Base-by-base conservation (phyloP, 2,797 vertebrate genomes). In the Tragelaphus eurycerus region DNA sequence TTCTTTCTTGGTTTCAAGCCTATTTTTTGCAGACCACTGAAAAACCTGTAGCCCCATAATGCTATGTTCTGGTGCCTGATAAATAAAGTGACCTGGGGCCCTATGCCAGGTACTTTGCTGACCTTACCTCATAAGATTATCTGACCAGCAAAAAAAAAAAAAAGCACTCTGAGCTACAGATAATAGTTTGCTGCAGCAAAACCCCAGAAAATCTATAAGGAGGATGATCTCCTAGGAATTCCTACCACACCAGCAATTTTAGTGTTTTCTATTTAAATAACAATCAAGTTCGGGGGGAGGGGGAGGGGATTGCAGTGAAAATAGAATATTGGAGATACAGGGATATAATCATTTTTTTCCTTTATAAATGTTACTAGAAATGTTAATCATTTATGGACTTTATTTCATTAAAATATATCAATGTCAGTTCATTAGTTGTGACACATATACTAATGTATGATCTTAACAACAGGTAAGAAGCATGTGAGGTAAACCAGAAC, bases 351-450 rank as follows among this genome's bases (percentile, higher is more conserved):
- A 1, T 67, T 82, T 76, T 54, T 12, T 92, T 31, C 16, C 23
- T 81, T 84, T 54, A 95, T 92, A 93, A 95, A 79, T 81, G 4
- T 85, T 84, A 43, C 74, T 55, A 81, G 34, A 95, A 85, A 89
- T 25, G 16, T 29, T 55, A 55, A 46, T 74, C 15, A 59, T 79
- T 4, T 74, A 50, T 48, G 10, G 7, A 79, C 7, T 74, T 60
- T 34, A 71, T 79, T 62, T 79, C 14, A 82, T 55, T 50, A 85
- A 95, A 93, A 74, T 14, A 3, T 46, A 34, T 34, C 38, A 81
- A 38, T 7, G 2, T 52, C 71, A 46, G 14, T 31, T 59, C 25
- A 74, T 86, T 84, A 29, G 15, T 34, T 81, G 25, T 87, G 34
- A 84, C 38, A 84, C 90, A 64, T 55, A 27, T 25, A 52, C 12